Evolutionary conservation across 2,797 vertebrate species (phyloP), one percentile per base, ranked within the genome.

Genomic region (Sandelia bainsii): DNA sequence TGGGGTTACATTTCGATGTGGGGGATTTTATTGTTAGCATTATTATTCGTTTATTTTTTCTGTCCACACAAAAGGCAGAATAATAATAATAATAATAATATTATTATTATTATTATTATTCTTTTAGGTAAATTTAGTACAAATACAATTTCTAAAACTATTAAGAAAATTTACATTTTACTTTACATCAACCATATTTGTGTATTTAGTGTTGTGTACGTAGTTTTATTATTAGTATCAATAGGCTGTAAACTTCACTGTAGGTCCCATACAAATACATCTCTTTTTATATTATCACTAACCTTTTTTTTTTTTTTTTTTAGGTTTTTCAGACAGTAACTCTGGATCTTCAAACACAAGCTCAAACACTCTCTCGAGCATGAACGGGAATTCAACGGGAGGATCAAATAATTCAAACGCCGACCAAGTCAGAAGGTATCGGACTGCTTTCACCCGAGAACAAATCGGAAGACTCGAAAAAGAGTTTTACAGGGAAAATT

Each of bases 381-480:
- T 97, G 80, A 97, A 96, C 65, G 93, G 95, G 13, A 93, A 92
- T 70, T 94, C 94, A 4, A 83, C 97, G 83, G 95, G 95, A 19
- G 93, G 94, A 68, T 97, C 97, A 13, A 95, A 94, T 78, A 95
- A 94, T 78, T 96, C 96, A 0, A 96, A 95, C 40, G 72, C 93
- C 46, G 96, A 98, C 90, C 96, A 98, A 89, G 96, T 97, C 91
- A 94, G 97, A 62, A 91, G 97, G 72, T 96, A 96, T 48, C 95
- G 96, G 73, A 96, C 95, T 19, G 96, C 95, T 25, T 97, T 96
- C 87, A 95, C 93, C 63, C 86, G 96, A 12, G 95, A 96, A 87
- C 94, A 97, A 78, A 97, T 96, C 42, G 95, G 92, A 20, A 84
- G 95, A 65, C 83, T 96, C 85, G 96, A 96, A 69, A 96, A 97